Percentiles rank a stretch among this genome's conserved stretches.
Evolutionary conservation across 2,888 invertebrate genomes (phyloP).

Genomic region (Bruchidius siliquastri): DNA sequence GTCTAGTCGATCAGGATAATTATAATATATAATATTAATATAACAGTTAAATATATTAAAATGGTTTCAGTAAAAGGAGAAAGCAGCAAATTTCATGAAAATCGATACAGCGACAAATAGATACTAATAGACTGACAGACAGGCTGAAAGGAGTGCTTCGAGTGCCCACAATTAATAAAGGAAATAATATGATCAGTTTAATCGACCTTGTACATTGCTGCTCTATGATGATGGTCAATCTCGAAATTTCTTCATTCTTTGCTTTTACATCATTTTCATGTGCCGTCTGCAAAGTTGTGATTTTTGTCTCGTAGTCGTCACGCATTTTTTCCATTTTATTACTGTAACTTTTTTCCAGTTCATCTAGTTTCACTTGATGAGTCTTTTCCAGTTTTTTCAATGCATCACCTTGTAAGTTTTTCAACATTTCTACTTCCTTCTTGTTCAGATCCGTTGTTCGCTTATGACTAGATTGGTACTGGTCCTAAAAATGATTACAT

Average conservation of each 20-base stretch:
- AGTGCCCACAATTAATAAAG: no score
- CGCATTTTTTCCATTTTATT: conserved; percentile 22
- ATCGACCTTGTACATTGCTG: conserved; percentile 26
- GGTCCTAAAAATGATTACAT: conserved; percentile 4
- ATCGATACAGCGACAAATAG: no score
- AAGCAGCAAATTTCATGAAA: no score
- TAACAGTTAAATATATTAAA: no score
- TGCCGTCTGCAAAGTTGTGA: conserved; percentile 19
- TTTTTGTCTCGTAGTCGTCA: conserved; percentile 20
- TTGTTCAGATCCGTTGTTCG: conserved; percentile 10
- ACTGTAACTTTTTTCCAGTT: conserved; percentile 19
- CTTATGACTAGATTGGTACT: conserved; percentile 15
- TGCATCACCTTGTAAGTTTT: conserved; percentile 16
- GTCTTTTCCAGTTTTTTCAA: conserved; percentile 15
- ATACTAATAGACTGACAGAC: no score
- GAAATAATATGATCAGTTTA: background rate
- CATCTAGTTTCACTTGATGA: conserved; percentile 13
- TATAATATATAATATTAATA: no score
- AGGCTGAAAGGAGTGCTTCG: no score
- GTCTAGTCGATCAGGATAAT: no score
- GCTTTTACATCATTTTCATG: conserved; percentile 19
- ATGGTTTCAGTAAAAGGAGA: no score
- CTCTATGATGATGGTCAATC: conserved; percentile 30
- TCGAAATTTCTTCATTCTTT: conserved; percentile 29
- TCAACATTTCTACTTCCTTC: conserved; percentile 20